Evolutionary conservation across 2,113 vertebrate genomes (phyloP).

Genomic region (Bothrops jararaca): DNA sequence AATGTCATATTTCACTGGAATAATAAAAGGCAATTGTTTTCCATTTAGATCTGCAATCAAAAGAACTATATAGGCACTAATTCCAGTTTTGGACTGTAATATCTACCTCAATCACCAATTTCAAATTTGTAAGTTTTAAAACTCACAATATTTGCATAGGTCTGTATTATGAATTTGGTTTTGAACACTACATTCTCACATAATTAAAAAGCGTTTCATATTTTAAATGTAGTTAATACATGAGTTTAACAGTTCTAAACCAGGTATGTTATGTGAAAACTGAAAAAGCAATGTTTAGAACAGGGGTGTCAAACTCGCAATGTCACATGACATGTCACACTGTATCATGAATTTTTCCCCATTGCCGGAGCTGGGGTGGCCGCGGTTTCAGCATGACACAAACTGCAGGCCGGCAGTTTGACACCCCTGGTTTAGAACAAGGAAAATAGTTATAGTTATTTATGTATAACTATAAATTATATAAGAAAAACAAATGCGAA

Average conservation of each 20-base stretch:
- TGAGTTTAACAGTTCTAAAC: not conserved
- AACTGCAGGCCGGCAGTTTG: too few species aligned
- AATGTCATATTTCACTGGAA: not conserved
- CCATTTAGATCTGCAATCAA: not conserved
- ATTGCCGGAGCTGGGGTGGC: too few species aligned
- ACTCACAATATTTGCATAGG: constrained; percentile 36
- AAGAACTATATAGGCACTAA: not conserved
- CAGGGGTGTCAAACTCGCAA: too few species aligned
- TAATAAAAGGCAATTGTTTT: not conserved
- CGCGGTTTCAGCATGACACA: too few species aligned
- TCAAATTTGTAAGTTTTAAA: not conserved
- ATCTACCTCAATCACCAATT: not conserved
- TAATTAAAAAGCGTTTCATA: not conserved
- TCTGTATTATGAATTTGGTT: constrained; percentile 22
- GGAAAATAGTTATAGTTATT: not conserved
- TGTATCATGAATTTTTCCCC: too few species aligned
- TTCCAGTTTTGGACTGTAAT: not conserved
- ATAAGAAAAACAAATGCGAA: not conserved
- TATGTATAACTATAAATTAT: not conserved
- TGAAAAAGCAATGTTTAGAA: not conserved
- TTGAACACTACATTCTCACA: not conserved
- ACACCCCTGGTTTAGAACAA: not conserved
- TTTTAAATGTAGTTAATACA: not conserved
- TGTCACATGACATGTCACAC: too few species aligned
- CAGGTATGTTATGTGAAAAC: not conserved